Evolutionary conservation across 2,888 invertebrate species (phyloP).

Genomic region (Acanthopleura granulata): DNA sequence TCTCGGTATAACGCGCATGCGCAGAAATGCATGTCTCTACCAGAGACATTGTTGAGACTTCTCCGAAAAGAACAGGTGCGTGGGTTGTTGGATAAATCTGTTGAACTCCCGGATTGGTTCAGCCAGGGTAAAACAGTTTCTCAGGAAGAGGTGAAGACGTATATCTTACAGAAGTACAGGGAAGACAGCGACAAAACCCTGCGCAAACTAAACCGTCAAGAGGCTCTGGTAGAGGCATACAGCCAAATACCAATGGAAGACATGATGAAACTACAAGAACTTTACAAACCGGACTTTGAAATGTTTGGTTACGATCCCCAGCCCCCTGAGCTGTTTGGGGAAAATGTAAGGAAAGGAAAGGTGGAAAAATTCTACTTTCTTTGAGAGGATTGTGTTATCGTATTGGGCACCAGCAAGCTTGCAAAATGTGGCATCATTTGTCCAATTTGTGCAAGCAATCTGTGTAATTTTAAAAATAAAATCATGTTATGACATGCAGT

Average conservation of each 20-base stretch:
- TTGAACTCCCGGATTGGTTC: constrained; percentile 9
- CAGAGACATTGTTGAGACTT: background rate
- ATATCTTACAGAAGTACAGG: background rate
- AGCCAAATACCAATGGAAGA: background rate
- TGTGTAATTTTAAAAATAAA: too few species aligned
- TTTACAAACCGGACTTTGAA: constrained; percentile 22
- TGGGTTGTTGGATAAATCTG: constrained; percentile 9
- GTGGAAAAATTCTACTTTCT: background rate
- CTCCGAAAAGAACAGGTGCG: constrained; percentile 18
- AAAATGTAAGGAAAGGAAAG: background rate
- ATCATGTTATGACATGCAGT: too few species aligned
- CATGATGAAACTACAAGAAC: constrained; percentile 9
- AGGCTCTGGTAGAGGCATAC: constrained; percentile 21
- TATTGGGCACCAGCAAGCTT: too few species aligned
- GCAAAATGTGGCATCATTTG: too few species aligned
- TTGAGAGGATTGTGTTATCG: too few species aligned
- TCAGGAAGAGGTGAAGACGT: background rate
- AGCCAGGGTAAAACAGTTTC: background rate
- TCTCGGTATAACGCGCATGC: background rate
- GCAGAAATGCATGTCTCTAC: background rate
- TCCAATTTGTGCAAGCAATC: too few species aligned
- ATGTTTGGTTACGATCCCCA: constrained; percentile 21
- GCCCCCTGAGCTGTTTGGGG: background rate
- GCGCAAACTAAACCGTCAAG: background rate
- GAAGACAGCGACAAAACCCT: too few species aligned